Conservation (phyloP, 2,113 vertebrate genomes). For the Stegastes partitus region DNA sequence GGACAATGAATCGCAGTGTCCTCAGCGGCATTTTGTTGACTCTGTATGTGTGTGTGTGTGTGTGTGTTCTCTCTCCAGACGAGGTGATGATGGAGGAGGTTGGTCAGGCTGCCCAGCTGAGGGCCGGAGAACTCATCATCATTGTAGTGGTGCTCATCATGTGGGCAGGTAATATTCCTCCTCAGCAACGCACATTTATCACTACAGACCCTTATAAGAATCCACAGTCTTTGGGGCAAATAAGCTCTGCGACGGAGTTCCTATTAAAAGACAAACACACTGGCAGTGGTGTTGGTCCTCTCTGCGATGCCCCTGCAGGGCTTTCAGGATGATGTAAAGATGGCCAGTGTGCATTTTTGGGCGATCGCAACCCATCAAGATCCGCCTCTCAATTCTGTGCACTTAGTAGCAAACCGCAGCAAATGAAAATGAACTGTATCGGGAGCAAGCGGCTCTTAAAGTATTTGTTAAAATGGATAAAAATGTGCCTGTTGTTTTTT, state of each 20-base stretch:
- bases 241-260: conserved; percentile 33
- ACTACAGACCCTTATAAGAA: conserved; percentile 44
- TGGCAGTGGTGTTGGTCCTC: neutral
- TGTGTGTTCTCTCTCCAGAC: conserved; percentile 81
- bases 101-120: conserved; percentile 89
- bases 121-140: conserved; percentile 94
- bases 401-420: neutral
- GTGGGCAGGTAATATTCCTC: conserved; percentile 92
- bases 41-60: conserved; percentile 10
- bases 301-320: conserved; percentile 13
- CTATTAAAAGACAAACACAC: conserved; percentile 19
- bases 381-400: neutral
- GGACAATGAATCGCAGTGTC: conserved; percentile 28
- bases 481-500: too few species aligned
- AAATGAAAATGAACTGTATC: too few species aligned
- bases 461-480: too few species aligned
- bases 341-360: neutral
- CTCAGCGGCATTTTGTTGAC: conserved; percentile 33
- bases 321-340: conserved; percentile 6
- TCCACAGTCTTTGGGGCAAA: conserved; percentile 12
- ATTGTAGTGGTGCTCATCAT: conserved; percentile 96
- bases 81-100: conserved; percentile 94
- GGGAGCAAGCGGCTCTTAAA: too few species aligned
- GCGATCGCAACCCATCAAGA: neutral
- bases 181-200: conserved; percentile 44